These are phyloP conservation scores for Agriopis aurantiaria DNA, from an alignment of 2,888 invertebrate genomes.

Conservation along the genomic window DNA sequence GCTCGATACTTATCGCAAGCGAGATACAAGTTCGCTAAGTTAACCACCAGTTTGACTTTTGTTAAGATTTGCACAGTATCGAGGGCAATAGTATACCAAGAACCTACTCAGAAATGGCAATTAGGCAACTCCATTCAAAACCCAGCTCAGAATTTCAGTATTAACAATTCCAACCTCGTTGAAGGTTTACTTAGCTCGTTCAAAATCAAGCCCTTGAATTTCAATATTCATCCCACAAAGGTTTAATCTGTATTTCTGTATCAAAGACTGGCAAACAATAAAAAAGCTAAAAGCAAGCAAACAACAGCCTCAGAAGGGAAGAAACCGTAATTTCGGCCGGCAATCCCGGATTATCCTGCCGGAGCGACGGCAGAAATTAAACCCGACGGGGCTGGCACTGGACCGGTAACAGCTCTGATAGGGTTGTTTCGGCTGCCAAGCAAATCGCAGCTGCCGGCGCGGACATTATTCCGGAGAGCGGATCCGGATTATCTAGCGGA, in stretches of 20 bases:
- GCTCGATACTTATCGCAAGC: background rate
- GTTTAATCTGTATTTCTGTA: conserved; percentile 16
- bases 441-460: conserved; percentile 1
- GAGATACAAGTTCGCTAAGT: background rate
- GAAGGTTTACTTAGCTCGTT: background rate
- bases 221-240: conserved; percentile 21
- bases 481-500: conserved; percentile 14
- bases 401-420: conserved; percentile 23
- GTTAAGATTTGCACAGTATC: background rate
- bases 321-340: conserved; percentile 34
- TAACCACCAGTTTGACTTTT: background rate
- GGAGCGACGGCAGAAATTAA: conserved; percentile 35
- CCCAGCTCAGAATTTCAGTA: background rate
- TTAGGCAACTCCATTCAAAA: background rate
- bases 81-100: too few relatives aligned
- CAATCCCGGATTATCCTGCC: conserved; percentile 42
- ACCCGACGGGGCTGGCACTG: conserved; percentile 26
- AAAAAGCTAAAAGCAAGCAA: conserved; percentile 36
- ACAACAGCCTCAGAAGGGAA: conserved; percentile 33
- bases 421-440: conserved; percentile 26
- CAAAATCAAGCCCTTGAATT: conserved; percentile 13
- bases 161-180: background rate
- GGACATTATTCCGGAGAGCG: background rate
- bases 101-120: too few relatives aligned
- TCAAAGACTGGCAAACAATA: conserved; percentile 21